Evolutionary conservation across 1,140 invertebrate genomes (phyloP).

Genomic region (Drosophila kurseongensis): DNA sequence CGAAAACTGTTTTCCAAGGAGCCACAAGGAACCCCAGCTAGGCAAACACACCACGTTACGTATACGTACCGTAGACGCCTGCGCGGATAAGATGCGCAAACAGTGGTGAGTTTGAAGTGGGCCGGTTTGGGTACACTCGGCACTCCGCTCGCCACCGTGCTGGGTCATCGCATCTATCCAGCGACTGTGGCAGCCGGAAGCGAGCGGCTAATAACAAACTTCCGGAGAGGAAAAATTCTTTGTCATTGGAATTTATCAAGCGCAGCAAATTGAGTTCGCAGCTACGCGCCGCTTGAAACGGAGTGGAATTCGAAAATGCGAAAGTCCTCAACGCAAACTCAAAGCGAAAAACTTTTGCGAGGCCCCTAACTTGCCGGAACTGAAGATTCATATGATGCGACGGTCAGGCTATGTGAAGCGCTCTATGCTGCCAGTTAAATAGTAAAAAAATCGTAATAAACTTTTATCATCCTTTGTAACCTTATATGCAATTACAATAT

Average conservation of each 20-base stretch:
- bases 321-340: constrained; percentile 17
- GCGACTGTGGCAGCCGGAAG: constrained; percentile 51
- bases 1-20: constrained; percentile 53
- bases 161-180: constrained; percentile 62
- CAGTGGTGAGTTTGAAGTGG: neutral
- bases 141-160: constrained; percentile 1
- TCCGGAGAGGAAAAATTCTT: constrained; percentile 82
- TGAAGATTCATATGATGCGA: neutral
- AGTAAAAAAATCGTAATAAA: neutral
- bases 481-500: no score
- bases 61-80: constrained; percentile 71
- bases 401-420: neutral
- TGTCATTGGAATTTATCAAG: constrained; percentile 77
- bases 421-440: neutral
- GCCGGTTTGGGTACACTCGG: constrained; percentile 4
- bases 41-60: constrained; percentile 58
- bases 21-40: constrained; percentile 28
- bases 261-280: constrained; percentile 77
- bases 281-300: constrained; percentile 44
- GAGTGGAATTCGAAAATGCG: constrained; percentile 59
- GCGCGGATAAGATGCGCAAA: constrained; percentile 72
- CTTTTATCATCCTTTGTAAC: neutral
- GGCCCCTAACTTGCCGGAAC: neutral
- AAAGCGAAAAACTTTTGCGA: constrained; percentile 1
- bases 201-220: constrained; percentile 81